These are phyloP conservation scores for Caradrina clavipalpis DNA, from an alignment of 2,888 invertebrate species.

Conservation along the genomic window DNA sequence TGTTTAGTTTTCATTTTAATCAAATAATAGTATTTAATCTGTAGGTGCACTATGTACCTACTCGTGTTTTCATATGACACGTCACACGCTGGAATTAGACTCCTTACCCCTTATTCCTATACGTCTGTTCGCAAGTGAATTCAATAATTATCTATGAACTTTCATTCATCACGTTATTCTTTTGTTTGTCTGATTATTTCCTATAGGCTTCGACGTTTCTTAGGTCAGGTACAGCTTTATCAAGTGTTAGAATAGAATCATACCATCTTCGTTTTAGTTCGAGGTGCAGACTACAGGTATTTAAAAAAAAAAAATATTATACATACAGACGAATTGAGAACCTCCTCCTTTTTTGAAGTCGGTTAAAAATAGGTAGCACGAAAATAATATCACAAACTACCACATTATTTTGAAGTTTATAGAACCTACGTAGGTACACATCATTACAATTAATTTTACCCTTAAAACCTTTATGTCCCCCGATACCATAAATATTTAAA, in stretches of 20 bases:
- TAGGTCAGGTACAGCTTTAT: neutral
- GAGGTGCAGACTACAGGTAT: too few relatives aligned
- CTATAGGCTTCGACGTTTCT: neutral
- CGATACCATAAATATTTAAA: neutral
- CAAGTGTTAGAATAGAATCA: too few relatives aligned
- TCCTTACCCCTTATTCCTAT: neutral
- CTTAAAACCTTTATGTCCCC: constrained; percentile 12
- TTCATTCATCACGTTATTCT: neutral
- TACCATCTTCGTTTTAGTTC: too few relatives aligned
- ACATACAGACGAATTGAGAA: too few relatives aligned
- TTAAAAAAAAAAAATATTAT: too few relatives aligned
- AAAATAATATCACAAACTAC: neutral
- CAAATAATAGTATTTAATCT: neutral
- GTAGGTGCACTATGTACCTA: neutral
- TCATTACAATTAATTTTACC: neutral
- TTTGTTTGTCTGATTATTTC: neutral
- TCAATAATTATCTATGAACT: neutral
- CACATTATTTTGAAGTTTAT: neutral
- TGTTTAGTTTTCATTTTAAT: neutral
- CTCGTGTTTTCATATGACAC: neutral
- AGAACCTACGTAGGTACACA: neutral
- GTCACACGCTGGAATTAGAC: neutral
- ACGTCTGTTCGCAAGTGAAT: neutral
- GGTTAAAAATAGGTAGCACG: too few relatives aligned
- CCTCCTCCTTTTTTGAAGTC: too few relatives aligned